A percentile compares a stretch with the other conserved stretches of the same genome.
Conservation (phyloP, 2,888 invertebrate species). For the Polymixis lichenea region DNA sequence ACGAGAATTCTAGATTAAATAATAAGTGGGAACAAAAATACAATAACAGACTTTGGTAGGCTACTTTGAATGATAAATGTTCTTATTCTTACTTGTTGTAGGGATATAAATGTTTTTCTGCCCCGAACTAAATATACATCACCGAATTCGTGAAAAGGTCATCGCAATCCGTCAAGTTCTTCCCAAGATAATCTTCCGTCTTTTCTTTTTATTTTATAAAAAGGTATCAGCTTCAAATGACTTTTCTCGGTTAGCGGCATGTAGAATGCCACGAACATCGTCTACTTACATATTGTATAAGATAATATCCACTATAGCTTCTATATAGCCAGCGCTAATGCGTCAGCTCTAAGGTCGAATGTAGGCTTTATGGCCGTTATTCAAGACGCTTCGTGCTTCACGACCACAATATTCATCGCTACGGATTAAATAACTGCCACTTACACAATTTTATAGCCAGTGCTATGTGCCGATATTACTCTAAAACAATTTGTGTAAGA, state of each 20-base stretch:
- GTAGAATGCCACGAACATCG: constrained; percentile 21
- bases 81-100: background rate
- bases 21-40: background rate
- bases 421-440: constrained; percentile 59
- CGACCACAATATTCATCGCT: constrained; percentile 63
- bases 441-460: constrained; percentile 57
- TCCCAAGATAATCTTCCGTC: constrained; percentile 16
- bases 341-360: constrained; percentile 61
- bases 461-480: constrained; percentile 34
- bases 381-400: constrained; percentile 66
- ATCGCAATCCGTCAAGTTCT: constrained; percentile 21
- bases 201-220: constrained; percentile 19
- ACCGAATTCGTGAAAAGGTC: constrained; percentile 24
- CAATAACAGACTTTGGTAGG: background rate
- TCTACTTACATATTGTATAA: constrained; percentile 25
- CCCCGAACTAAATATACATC: constrained; percentile 1
- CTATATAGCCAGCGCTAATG: constrained; percentile 53
- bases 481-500: constrained; percentile 38
- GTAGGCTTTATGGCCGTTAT: constrained; percentile 65
- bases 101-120: constrained; percentile 6
- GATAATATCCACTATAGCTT: constrained; percentile 50
- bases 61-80: background rate
- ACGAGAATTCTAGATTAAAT: background rate
- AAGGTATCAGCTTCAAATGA: constrained; percentile 31
- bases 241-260: constrained; percentile 23